Base-by-base conservation (phyloP, 2,113 vertebrate species). In the Gambusia affinis region DNA sequence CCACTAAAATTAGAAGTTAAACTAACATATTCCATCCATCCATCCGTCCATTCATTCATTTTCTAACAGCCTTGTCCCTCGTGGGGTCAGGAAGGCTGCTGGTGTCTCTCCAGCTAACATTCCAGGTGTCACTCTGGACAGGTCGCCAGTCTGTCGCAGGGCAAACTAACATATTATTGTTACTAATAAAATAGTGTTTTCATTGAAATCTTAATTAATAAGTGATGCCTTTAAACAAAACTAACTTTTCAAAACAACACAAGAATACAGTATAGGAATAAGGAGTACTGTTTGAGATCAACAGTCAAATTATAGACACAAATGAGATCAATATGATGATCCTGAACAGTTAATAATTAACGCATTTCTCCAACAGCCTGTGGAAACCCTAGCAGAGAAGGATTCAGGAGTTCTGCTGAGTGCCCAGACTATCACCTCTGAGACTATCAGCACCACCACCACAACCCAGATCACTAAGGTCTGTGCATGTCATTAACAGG, bases 391-490 rank as follows among this genome's bases (percentile, higher is more conserved):
- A 65, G 93, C 92, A 72, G 97, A 98, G 83, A 92, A 95, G 79
- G 97, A 98, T 75, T 91, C 96, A 30, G 97, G 97, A 57, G 93
- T 98, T 86, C 92, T 99, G 86, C 92, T 99, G 88, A 97, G 96
- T 73, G 97, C 98, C 76, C 98, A 99, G 90, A 99, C 97, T 91
- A 98, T 99, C 92, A 99, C 97, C 35, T 98, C 98, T 0, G 98
- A 99, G 94, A 98, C 98, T 70, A 94, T 97, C 83, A 98, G 97
- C 93, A 98, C 97, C 88, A 99, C 97, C 75, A 99, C 98, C 87
- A 99, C 97, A 60, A 99, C 98, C n/a, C 98, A 99, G 92, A 99
- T 99, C 84, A 99, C 98, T 35, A 99, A 99, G 97, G 98, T 99
- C 30, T 39, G 83, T 44, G 75, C 62, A 60, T 57, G 24, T 57